Base-by-base conservation (phyloP, 2,113 vertebrate genomes). In the Dolichotis patagonum region DNA sequence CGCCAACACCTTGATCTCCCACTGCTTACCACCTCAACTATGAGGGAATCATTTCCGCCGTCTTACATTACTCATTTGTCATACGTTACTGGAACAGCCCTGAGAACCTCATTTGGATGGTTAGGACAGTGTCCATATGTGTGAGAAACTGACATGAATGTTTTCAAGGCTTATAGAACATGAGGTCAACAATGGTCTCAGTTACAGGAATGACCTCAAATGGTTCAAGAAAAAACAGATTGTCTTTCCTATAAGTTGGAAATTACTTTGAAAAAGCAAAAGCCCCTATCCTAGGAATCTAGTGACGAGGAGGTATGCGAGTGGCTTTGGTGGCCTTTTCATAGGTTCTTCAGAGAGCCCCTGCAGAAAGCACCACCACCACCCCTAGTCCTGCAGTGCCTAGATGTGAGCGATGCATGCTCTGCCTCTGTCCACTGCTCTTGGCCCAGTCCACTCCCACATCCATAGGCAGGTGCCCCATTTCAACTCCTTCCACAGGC, bases 201-300 rank as follows among this genome's bases (percentile, higher is more conserved):
- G n/a, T 67, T 58, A 89, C 2, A 62, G 89, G 52, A 65, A 30
- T 93, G 67, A 52, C 16, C 38, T 63, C 71, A 78, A 75, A 46
- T 32, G 67, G 19, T 46, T 92, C 89, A 62, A 19, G 5, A 6
- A 26, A 30, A 49, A 30, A 52, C 30, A 91, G 32, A 1, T 43
- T 62, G 3, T 65, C 19, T 78, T 86, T 94, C 87, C 80, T 67
- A 0, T 78, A 87, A 65, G 28, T 80, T 71, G 62, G 38, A 78
- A 69, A 71, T 90, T 62, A 93, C 69, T 90, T 92, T 28, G n/a
- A 87, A 78, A 86, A n/a, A 58, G 69, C 67, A 85, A n/a, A 78
- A 84, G 20, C 54, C 24, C n/a, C 30, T 32, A 62, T 54, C 63
- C 20, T 35, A 92, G 92, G 38, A 26, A 43, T 60, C 41, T 71